Conservation (phyloP, 2,888 invertebrate species). For the Torymus tubicola region DNA sequence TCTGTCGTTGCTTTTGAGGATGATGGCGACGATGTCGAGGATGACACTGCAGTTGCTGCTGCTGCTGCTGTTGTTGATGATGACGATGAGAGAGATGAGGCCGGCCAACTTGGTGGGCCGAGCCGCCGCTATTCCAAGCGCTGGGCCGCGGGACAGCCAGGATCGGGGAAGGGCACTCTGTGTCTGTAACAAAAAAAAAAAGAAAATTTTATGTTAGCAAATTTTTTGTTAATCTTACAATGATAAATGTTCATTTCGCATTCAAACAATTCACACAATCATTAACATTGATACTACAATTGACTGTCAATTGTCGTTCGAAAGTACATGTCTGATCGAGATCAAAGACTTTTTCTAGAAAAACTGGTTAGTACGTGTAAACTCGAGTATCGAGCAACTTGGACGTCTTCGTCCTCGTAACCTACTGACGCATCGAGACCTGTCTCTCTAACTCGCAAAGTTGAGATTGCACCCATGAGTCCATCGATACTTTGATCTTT, state of each 20-base stretch:
- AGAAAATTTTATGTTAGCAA: neutral
- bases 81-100: constrained; percentile 23
- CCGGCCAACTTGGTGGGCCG: constrained; percentile 32
- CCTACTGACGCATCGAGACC: neutral
- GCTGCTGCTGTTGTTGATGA: constrained; percentile 33
- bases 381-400: neutral
- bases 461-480: constrained; percentile 15
- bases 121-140: constrained; percentile 55
- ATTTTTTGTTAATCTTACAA: too few species aligned
- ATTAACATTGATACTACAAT: too few species aligned
- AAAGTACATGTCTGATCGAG: too few species aligned
- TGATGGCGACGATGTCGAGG: constrained; percentile 22
- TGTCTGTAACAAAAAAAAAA: constrained; percentile 36
- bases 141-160: constrained; percentile 57
- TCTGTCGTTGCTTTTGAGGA: constrained; percentile 18
- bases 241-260: too few species aligned
- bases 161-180: constrained; percentile 56
- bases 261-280: too few species aligned
- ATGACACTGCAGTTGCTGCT: constrained; percentile 9
- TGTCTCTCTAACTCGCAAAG: neutral
- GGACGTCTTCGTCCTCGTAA: neutral
- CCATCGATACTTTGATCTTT: constrained; percentile 16
- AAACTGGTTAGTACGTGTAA: too few species aligned
- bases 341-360: too few species aligned
- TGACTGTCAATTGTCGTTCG: too few species aligned